These are phyloP conservation scores for Sinosuthora webbiana DNA, from an alignment of 2,113 vertebrate species.

Conservation along the genomic window DNA sequence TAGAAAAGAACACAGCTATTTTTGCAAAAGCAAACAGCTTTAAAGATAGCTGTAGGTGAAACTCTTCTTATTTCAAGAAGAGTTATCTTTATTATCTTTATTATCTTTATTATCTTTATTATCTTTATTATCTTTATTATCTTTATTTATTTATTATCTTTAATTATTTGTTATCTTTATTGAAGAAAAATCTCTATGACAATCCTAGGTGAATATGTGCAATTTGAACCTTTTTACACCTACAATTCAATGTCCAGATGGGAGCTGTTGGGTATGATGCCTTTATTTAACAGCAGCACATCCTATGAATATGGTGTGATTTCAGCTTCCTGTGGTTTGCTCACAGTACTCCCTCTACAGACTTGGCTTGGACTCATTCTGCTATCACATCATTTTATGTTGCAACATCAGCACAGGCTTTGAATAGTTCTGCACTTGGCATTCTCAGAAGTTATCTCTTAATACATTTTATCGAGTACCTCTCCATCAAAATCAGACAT, in stretches of 20 bases:
- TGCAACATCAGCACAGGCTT: slow-evolving; percentile 49
- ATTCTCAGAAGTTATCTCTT: slow-evolving; percentile 36
- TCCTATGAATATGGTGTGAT: slow-evolving; percentile 14
- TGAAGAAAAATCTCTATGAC: neutral
- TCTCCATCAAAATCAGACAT: slow-evolving; percentile 42
- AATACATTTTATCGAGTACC: slow-evolving; percentile 33
- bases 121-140: too few species aligned
- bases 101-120: too few species aligned
- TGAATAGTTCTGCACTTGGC: slow-evolving; percentile 43
- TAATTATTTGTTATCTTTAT: neutral
- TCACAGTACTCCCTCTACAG: slow-evolving; percentile 9
- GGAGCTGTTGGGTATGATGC: neutral
- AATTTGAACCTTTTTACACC: neutral
- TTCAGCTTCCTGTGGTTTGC: slow-evolving; percentile 18
- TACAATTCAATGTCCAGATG: neutral
- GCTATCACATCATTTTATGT: neutral
- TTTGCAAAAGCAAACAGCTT: neutral
- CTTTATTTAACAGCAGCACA: neutral
- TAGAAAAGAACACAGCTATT: neutral
- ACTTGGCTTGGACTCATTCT: neutral
- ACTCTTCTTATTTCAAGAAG: neutral
- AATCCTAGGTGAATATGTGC: neutral
- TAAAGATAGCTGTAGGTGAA: neutral
- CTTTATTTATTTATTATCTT: too few species aligned
- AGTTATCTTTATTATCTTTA: too few species aligned